These are phyloP conservation scores for Cryptoleucopteryx plumbea DNA, from an alignment of 2,113 vertebrate genomes.

Conservation along the genomic window DNA sequence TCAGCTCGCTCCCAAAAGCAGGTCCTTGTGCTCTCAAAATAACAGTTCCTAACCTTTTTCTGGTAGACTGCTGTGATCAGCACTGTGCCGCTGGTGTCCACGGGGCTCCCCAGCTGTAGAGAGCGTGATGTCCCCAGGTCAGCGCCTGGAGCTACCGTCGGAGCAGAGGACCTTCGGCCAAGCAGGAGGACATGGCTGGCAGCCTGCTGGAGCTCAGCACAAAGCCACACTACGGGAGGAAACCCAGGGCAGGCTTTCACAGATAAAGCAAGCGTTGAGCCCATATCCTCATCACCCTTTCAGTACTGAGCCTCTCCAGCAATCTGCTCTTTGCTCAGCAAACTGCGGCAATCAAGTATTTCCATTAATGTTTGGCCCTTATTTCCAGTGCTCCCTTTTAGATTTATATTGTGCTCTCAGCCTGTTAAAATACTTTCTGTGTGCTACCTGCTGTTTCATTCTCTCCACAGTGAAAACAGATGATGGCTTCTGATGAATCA, in stretches of 20 bases:
- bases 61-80: background rate
- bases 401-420: background rate
- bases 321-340: background rate
- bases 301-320: background rate
- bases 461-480: background rate
- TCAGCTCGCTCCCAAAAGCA: background rate
- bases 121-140: background rate
- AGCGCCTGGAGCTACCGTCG: background rate
- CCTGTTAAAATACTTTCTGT: background rate
- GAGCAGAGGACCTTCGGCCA: background rate
- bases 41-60: background rate
- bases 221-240: background rate
- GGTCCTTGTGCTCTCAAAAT: background rate
- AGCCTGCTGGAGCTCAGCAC: background rate
- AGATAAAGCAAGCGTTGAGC: background rate
- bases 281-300: background rate
- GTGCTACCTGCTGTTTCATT: background rate
- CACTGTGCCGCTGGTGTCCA: rapidly evolving
- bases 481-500: conserved; percentile 8
- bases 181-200: background rate
- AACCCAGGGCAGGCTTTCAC: background rate
- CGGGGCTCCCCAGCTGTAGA: rapidly evolving
- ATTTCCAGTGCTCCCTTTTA: background rate
- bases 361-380: background rate
- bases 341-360: background rate